Evolutionary conservation across 2,888 invertebrate genomes (phyloP), one percentile per base, ranked within the genome.

Genomic region (Epirrhoe tristata): DNA sequence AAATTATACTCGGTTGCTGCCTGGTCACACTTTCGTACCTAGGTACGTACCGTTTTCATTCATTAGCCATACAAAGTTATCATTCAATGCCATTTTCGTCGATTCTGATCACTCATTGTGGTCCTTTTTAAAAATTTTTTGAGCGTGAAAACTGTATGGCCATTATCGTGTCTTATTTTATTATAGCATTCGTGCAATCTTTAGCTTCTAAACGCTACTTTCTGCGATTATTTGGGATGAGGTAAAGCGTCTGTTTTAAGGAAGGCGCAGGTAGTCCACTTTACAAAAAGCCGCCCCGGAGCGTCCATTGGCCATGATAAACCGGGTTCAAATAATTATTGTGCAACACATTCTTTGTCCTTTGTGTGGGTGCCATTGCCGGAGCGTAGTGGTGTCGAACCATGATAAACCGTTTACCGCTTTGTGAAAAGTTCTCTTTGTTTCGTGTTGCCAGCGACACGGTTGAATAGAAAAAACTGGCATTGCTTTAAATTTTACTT

Each of bases 231-330:
- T 61, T 56, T 51, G 56, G 53, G 50, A 17, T 36, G 39, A 58
- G 39, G 57, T 56, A 17, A 64, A 55, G 56, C 55, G 60, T 58
- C 58, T 36, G 55, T 60, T 62, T 65, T 53, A 65, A 62, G 63
- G 54, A 71, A 66, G 56, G 69, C 66, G 75, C 86, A 86, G 87
- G 86, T 87, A 86, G 84, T 76, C 76, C 71, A 63, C 69, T 36
- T 77, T 78, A 69, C 24, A 77, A 76, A 74, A 81, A 81, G 66
- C 75, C 71, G 76, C 74, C 81, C 78, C 74, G 74, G 64, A 60
- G 61, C 61, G 57, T 58, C 58, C 16, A 16, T 48, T 12, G 52
- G 54, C 43, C 46, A 32, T 53, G 70, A 80, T 76, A 81, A 84
- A 83, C 73, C 67, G 64, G 76, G 74, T 78, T 74, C 66, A 75